A percentile compares a stretch with the other conserved stretches of the same genome.
These are phyloP conservation scores for Serranochromis macrocephalus DNA, from an alignment of 2,113 vertebrate genomes.

Conservation along the genomic window DNA sequence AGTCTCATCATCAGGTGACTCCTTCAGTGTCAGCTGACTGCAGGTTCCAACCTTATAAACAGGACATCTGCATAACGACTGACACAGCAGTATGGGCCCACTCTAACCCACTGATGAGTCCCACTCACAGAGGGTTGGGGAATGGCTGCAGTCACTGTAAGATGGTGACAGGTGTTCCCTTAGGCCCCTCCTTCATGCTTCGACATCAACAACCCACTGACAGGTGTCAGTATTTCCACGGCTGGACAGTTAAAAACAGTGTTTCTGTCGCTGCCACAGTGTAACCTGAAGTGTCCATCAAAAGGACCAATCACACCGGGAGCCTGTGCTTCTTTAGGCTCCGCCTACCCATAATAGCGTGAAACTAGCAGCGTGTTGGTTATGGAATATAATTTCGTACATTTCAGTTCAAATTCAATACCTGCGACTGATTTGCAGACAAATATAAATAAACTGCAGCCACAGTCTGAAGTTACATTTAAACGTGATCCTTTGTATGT, in stretches of 20 bases:
- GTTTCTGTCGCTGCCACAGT: neutral
- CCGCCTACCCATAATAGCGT: neutral
- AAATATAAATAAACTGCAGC: neutral
- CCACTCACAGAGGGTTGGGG: neutral
- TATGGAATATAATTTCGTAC: neutral
- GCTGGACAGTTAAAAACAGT: neutral
- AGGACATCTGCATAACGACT: neutral
- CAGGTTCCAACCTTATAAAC: neutral
- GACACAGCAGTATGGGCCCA: neutral
- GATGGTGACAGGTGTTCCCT: neutral
- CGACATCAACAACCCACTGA: neutral
- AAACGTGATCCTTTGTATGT: neutral
- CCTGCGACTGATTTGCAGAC: neutral
- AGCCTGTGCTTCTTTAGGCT: neutral
- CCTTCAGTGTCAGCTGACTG: neutral
- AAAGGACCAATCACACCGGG: neutral
- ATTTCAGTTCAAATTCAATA: neutral
- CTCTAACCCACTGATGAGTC: neutral
- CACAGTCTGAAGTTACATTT: neutral
- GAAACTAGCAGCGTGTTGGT: neutral
- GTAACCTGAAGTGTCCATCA: neutral
- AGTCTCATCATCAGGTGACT: neutral
- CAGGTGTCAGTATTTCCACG: neutral
- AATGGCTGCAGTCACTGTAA: neutral
- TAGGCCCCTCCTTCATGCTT: neutral